Conservation (phyloP, 1,140 invertebrate species). For the Drosophila burlai region DNA sequence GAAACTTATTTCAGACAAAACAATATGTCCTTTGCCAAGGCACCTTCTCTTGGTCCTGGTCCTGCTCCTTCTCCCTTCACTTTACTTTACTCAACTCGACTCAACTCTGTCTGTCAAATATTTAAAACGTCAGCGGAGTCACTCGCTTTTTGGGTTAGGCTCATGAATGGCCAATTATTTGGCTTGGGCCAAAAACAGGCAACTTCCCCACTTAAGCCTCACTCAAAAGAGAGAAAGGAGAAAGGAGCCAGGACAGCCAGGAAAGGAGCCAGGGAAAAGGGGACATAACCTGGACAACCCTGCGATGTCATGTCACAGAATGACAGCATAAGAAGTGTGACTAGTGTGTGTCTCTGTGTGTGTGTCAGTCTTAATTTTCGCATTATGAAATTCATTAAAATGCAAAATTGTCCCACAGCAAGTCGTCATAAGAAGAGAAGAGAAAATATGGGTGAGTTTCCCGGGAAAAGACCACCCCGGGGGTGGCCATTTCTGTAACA, state of each 20-base stretch:
- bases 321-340: slow-evolving; percentile 32
- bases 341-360: slow-evolving; percentile 31
- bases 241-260: neutral
- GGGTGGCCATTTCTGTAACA: slow-evolving; percentile 26
- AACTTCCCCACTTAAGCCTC: slow-evolving; percentile 2
- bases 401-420: slow-evolving; percentile 64
- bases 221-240: neutral
- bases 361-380: slow-evolving; percentile 71
- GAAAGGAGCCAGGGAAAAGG: neutral
- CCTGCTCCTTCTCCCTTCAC: neutral
- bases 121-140: slow-evolving; percentile 60
- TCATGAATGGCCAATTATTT: slow-evolving; percentile 67
- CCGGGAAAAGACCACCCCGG: neutral
- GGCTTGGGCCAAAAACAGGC: neutral
- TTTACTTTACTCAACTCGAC: neutral
- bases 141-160: slow-evolving; percentile 34
- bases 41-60: too few relatives aligned
- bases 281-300: slow-evolving; percentile 7
- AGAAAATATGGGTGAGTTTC: slow-evolving; percentile 17
- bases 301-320: slow-evolving; percentile 30
- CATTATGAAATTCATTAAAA: slow-evolving; percentile 81
- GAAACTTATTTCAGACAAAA: slow-evolving; percentile 41
- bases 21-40: slow-evolving; percentile 43
- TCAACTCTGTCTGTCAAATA: slow-evolving; percentile 60
- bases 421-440: slow-evolving; percentile 11